Conservation (phyloP, 2,797 vertebrate species). For the Hydrocynus forskahlii region DNA sequence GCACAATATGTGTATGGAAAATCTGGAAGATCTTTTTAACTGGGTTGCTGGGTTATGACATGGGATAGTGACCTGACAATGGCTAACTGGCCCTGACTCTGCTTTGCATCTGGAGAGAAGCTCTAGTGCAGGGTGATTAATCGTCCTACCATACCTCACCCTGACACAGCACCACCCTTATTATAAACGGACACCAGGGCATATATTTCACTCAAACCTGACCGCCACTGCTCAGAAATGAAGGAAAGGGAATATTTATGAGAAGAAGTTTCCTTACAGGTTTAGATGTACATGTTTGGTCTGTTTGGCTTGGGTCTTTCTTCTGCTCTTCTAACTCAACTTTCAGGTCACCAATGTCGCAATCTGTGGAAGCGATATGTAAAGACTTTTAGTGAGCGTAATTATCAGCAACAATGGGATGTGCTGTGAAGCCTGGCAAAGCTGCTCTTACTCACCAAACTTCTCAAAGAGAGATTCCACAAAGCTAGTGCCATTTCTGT, state of each 20-base stretch:
- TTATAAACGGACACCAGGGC: slow-evolving; percentile 36
- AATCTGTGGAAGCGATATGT: slow-evolving; percentile 77
- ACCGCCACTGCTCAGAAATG: not conserved
- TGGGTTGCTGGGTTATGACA: slow-evolving; percentile 11
- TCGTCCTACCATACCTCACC: slow-evolving; percentile 14
- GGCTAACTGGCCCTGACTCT: slow-evolving; percentile 28
- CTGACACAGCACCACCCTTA: slow-evolving; percentile 22
- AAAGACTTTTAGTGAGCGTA: slow-evolving; percentile 10
- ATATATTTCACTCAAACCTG: slow-evolving; percentile 27
- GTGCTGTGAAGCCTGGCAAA: not conserved
- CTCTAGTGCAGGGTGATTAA: slow-evolving; percentile 22
- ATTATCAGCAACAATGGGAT: not conserved
- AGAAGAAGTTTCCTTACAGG: slow-evolving; percentile 67
- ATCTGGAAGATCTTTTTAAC: slow-evolving; percentile 15
- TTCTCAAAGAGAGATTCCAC: slow-evolving; percentile 97
- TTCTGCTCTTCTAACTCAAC: slow-evolving; percentile 82
- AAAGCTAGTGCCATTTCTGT: slow-evolving; percentile 95
- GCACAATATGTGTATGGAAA: not conserved
- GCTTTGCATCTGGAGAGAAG: slow-evolving; percentile 29
- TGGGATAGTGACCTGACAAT: slow-evolving; percentile 7
- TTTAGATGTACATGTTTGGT: slow-evolving; percentile 69
- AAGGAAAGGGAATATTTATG: slow-evolving; percentile 4
- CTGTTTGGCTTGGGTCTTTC: slow-evolving; percentile 63
- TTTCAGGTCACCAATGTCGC: slow-evolving; percentile 89
- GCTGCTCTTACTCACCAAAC: slow-evolving; percentile 81